Percentiles rank a stretch among this genome's conserved stretches.
phyloP scores from a whole-genome alignment of 2,797 vertebrate species.

The Acanthopagrus latus region DNA sequence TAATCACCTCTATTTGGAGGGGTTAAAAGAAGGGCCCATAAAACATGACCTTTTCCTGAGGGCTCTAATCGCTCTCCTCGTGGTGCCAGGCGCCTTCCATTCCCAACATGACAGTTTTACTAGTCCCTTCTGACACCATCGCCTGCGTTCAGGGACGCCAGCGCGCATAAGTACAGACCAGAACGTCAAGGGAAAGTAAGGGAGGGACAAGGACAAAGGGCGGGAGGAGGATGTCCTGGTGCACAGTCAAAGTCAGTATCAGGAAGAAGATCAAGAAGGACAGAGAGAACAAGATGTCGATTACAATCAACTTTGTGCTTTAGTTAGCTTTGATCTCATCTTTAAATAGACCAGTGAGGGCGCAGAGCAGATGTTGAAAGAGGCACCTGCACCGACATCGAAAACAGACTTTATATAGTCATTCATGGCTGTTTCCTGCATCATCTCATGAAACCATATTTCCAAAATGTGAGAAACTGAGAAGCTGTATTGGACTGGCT shows the following conservation, averaged over 20 bases:
- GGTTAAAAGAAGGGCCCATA: slow-evolving; percentile 60
- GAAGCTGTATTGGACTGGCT: background rate
- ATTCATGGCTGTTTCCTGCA: background rate
- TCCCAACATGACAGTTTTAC: slow-evolving; percentile 62
- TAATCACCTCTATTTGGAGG: slow-evolving; percentile 70
- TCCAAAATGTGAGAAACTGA: background rate
- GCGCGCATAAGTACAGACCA: slow-evolving; percentile 26
- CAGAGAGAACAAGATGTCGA: background rate
- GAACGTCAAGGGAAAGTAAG: background rate
- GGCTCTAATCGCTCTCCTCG: slow-evolving; percentile 26
- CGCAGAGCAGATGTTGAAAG: background rate
- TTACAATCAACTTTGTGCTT: slow-evolving; percentile 4
- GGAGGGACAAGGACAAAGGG: slow-evolving; percentile 19
- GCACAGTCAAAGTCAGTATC: slow-evolving; percentile 20
- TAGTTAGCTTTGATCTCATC: slow-evolving; percentile 16
- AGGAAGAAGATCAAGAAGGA: slow-evolving; percentile 27
- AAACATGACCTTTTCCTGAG: slow-evolving; percentile 62
- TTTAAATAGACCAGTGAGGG: background rate
- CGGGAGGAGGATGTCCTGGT: background rate
- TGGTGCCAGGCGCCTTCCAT: slow-evolving; percentile 36
- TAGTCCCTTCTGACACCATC: slow-evolving; percentile 55
- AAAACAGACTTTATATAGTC: background rate
- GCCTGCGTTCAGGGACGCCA: slow-evolving; percentile 34
- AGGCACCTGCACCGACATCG: background rate
- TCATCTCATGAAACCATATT: background rate